These are phyloP conservation scores for Amazona vittata DNA, from an alignment of 2,113 vertebrate species.

Conservation along the genomic window DNA sequence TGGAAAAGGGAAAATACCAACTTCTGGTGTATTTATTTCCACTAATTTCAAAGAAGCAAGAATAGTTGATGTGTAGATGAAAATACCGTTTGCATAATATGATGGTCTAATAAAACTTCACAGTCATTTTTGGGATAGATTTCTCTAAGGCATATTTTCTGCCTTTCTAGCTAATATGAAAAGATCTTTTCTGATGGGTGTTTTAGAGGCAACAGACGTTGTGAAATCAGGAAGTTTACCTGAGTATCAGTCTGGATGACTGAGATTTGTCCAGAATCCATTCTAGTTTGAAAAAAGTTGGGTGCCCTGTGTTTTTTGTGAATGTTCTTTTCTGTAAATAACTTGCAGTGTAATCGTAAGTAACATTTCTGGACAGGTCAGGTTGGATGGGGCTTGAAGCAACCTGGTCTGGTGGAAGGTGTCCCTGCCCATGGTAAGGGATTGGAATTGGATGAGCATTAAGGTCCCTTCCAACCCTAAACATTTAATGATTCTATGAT, in stretches of 20 bases:
- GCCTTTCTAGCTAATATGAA: neutral
- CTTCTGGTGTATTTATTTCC: neutral
- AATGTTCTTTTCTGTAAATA: neutral
- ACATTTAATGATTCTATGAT: neutral
- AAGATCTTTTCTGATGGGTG: neutral
- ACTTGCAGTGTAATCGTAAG: neutral
- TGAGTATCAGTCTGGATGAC: neutral
- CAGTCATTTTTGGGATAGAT: accelerated
- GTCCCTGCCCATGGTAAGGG: neutral
- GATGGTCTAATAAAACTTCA: neutral
- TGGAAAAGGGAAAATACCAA: neutral
- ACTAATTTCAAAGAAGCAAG: neutral
- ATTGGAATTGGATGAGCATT: neutral
- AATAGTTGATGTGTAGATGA: neutral
- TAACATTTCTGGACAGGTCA: neutral
- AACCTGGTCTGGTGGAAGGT: neutral
- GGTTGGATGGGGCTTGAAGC: neutral
- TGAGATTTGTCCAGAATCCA: neutral
- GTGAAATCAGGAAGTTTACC: neutral
- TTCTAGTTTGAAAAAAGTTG: neutral
- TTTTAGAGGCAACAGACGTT: neutral
- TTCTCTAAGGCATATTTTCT: neutral
- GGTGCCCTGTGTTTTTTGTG: neutral
- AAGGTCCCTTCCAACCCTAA: neutral
- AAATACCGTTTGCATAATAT: neutral